phyloP scores from a whole-genome alignment of 2,888 invertebrate species.

The Azorinus chamasolen region DNA sequence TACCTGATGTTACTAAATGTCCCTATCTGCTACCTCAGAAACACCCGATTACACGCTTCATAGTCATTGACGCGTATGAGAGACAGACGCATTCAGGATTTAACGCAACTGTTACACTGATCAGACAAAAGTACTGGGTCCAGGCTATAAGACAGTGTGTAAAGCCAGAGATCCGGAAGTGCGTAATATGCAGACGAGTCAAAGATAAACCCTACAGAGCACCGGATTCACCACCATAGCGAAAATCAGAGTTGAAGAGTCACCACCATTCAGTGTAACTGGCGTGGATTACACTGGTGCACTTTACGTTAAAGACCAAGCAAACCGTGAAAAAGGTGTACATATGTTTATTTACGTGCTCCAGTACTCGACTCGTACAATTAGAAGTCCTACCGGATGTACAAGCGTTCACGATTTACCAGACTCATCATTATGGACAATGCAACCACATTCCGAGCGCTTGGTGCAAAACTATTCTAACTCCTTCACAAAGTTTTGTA shows the following conservation, averaged over 20 bases:
- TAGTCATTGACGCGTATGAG: constrained; percentile 28
- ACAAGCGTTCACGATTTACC: constrained; percentile 19
- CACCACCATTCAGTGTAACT: constrained; percentile 34
- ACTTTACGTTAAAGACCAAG: constrained; percentile 8
- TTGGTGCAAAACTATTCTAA: too few species aligned
- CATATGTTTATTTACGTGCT: constrained; percentile 53
- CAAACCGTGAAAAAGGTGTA: constrained; percentile 35
- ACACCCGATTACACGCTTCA: constrained; percentile 23
- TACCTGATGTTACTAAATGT: constrained; percentile 13
- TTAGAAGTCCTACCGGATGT: constrained; percentile 38
- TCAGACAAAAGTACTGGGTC: constrained; percentile 44
- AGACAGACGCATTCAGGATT: constrained; percentile 16
- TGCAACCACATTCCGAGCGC: not conserved
- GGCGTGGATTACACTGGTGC: constrained; percentile 40
- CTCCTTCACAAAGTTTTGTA: too few species aligned
- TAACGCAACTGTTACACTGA: constrained; percentile 22
- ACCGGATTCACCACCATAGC: constrained; percentile 21
- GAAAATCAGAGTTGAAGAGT: constrained; percentile 16
- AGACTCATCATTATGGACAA: not conserved
- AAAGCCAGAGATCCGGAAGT: constrained; percentile 13
- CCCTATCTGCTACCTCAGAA: constrained; percentile 35
- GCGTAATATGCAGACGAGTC: constrained; percentile 30
- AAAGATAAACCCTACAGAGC: constrained; percentile 21
- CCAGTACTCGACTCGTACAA: constrained; percentile 49
- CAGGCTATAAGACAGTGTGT: constrained; percentile 19